phyloP scores from a whole-genome alignment of 2,113 vertebrate genomes.

The Pantherophis guttatus region DNA sequence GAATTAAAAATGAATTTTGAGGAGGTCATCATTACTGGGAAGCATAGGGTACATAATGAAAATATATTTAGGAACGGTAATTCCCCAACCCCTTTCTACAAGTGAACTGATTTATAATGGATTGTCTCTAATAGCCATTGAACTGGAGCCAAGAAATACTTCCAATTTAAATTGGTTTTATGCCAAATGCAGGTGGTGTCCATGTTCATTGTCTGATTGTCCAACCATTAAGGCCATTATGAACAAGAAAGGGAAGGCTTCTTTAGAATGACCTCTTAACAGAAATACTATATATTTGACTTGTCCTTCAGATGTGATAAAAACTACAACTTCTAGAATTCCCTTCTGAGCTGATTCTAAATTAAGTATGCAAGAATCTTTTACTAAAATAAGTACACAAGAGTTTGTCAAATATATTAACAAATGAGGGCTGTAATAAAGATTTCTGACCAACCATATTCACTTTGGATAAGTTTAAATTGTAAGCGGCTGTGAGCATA shows the following conservation, averaged over 20 bases:
- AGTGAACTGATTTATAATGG: not conserved
- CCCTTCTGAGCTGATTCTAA: not conserved
- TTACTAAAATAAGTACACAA: not conserved
- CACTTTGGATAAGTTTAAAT: not conserved
- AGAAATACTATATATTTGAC: not conserved
- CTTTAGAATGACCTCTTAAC: not conserved
- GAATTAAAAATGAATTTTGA: constrained; percentile 42
- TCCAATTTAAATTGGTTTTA: not conserved
- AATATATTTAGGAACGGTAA: not conserved
- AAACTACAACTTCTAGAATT: not conserved
- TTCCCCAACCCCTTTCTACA: not conserved
- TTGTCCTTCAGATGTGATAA: not conserved
- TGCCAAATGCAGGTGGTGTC: not conserved
- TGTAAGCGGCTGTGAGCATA: not conserved
- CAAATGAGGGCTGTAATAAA: not conserved
- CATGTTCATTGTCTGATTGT: not conserved
- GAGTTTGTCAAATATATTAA: not conserved
- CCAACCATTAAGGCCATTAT: not conserved
- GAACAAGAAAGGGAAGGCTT: not conserved
- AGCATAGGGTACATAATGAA: constrained; percentile 1
- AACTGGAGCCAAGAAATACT: not conserved
- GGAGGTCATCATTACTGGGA: not conserved
- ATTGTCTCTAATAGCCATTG: constrained; percentile 12
- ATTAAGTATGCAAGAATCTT: not conserved
- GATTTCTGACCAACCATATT: not conserved